phyloP scores from a whole-genome alignment of 1,140 invertebrate genomes.

The Brachionus calyciflorus region DNA sequence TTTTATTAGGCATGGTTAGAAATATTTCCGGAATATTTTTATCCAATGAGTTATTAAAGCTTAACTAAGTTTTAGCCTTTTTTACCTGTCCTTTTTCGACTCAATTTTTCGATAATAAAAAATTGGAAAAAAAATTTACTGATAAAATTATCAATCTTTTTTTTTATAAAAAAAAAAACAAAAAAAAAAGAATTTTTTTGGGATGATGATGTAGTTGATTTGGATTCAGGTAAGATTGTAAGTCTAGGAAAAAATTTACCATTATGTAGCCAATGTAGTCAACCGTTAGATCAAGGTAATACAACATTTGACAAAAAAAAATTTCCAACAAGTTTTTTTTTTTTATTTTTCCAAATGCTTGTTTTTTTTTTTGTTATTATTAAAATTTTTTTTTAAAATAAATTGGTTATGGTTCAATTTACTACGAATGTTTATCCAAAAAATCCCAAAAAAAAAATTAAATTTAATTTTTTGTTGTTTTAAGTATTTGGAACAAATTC shows the following conservation, averaged over 20 bases:
- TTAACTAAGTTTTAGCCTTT: no score
- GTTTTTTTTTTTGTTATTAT: neutral
- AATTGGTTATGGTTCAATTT: neutral
- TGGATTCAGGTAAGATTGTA: neutral
- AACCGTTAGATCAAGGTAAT: slow-evolving; percentile 8
- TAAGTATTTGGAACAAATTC: neutral
- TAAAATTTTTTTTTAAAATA: neutral
- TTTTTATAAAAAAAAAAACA: no score
- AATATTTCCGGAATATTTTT: no score
- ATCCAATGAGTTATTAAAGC: no score
- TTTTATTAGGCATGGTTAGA: no score
- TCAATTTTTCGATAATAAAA: no score
- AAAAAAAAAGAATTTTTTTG: slow-evolving; percentile 12
- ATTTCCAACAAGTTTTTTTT: neutral
- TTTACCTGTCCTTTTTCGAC: no score
- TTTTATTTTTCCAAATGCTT: neutral
- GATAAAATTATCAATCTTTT: no score
- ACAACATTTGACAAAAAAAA: neutral
- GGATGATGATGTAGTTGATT: neutral
- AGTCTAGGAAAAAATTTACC: neutral
- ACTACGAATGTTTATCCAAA: no score
- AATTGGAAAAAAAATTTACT: no score
- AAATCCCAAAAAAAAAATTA: no score
- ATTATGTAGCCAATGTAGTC: slow-evolving; percentile 1
- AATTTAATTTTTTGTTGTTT: no score